Evolutionary conservation across 2,888 invertebrate genomes (phyloP), one percentile per base, ranked within the genome.

Genomic region (Caenorhabditis becei): DNA sequence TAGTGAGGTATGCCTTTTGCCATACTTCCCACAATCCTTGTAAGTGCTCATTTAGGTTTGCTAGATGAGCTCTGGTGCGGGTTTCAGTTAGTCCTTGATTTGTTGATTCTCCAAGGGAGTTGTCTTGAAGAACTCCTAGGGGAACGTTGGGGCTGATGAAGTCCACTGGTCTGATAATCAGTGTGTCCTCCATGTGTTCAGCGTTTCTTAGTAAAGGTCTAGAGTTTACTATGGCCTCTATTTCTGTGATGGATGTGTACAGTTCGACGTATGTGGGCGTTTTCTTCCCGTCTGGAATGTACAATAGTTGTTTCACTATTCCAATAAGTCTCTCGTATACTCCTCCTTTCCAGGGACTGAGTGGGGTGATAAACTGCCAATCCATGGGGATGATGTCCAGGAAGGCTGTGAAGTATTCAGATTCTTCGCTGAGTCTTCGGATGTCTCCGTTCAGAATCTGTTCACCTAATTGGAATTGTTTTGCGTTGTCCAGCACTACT

Each of bases 401-500:
- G 16, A 62, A 47, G 8, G 24, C 16, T 3, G 47, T 47, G 44
- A 62, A 47, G 7, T 16, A 24, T 28, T 47, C 62, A 24, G 24
- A 47, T 18, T 62, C 47, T 16, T 44, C 26, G 1, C 11, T n/a
- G n/a, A 62, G 14, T 18, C 28, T 44, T 11, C 47, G 24, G 18
- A 62, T 62, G 24, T 62, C 62, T 10, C 47, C 47, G 11, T 47
- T 47, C 28, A 63, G 18, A 14, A 63, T 63, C 20, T 24, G 24
- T 18, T 18, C 32, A 20, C 54, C 77, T 0, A 77, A 58, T n/a
- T 28, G 20, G 37, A 77, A 77, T 1, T 28, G 14, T 23, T 26
- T 47, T 0, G 69, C 70, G 35, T 78, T 78, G 49, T 78, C 77
- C 4, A 56, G 23, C 1, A 65, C 44, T 2, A 71, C 53, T 10